Conservation (phyloP, 2,888 invertebrate genomes). For the Drosophila phalerata region DNA sequence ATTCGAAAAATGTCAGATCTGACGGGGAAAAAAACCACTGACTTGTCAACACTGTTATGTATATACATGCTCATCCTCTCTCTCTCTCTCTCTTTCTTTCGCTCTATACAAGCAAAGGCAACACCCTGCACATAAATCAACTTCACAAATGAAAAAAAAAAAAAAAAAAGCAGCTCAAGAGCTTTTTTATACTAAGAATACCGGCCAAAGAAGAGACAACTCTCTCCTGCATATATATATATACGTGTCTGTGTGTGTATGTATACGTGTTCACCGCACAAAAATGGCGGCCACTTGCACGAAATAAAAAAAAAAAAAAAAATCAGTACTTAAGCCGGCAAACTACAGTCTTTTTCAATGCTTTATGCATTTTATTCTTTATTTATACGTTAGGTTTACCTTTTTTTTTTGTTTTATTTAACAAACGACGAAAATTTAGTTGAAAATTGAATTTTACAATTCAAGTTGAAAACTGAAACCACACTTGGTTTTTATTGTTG, state of each 20-base stretch:
- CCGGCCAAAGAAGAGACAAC: slow-evolving; percentile 44
- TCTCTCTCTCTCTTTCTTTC: too few relatives aligned
- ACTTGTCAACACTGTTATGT: too few relatives aligned
- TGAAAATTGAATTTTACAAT: slow-evolving; percentile 50
- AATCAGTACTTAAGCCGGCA: slow-evolving; percentile 47
- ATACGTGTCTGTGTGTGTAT: slow-evolving; percentile 26
- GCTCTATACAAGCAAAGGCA: slow-evolving; percentile 19
- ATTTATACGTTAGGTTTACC: slow-evolving; percentile 37
- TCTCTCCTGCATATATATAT: slow-evolving; percentile 7
- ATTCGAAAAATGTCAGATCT: too few relatives aligned
- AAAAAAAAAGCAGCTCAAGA: slow-evolving; percentile 1
- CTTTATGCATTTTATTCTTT: not conserved
- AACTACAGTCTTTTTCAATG: not conserved
- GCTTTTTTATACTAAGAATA: slow-evolving; percentile 33
- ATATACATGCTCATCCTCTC: slow-evolving; percentile 5
- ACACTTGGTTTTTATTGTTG: slow-evolving; percentile 44
- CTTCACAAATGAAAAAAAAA: slow-evolving; percentile 20
- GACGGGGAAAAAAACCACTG: too few relatives aligned
- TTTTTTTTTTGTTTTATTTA: slow-evolving; percentile 58
- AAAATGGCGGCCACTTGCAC: slow-evolving; percentile 63
- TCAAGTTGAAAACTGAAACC: slow-evolving; percentile 52
- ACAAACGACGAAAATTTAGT: slow-evolving; percentile 48
- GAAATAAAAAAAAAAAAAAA: slow-evolving; percentile 28
- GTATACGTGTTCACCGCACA: slow-evolving; percentile 35
- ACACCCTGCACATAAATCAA: slow-evolving; percentile 54